A percentile compares a stretch with the other conserved stretches of the same genome.
Evolutionary conservation across 2,113 vertebrate species (phyloP).

Genomic region (Polypterus bichir): DNA sequence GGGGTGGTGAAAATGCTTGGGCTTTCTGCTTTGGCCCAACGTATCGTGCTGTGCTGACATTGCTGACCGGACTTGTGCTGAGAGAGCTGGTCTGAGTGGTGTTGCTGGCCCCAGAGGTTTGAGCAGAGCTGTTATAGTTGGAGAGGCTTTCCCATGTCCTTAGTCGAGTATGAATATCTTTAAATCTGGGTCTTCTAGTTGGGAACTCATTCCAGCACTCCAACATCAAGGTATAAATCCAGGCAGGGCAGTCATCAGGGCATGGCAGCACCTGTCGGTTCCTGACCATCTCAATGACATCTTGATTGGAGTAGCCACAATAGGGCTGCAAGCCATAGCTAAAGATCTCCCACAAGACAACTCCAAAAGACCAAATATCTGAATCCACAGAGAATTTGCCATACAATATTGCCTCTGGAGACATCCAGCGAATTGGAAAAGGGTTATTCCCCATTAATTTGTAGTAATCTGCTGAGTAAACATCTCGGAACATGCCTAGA

Average conservation of each 20-base stretch:
- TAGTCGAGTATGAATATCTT: slow-evolving; percentile 82
- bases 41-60: slow-evolving; percentile 77
- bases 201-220: slow-evolving; percentile 94
- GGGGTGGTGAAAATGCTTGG: slow-evolving; percentile 72
- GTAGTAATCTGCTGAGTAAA: slow-evolving; percentile 93
- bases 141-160: slow-evolving; percentile 84
- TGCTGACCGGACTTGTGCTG: slow-evolving; percentile 90
- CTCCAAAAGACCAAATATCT: slow-evolving; percentile 90
- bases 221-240: slow-evolving; percentile 86
- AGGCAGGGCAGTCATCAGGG: slow-evolving; percentile 84
- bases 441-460: slow-evolving; percentile 68
- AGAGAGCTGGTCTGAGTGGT: slow-evolving; percentile 92
- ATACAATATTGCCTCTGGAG: slow-evolving; percentile 83
- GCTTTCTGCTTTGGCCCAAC: slow-evolving; percentile 74
- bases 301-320: slow-evolving; percentile 90
- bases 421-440: slow-evolving; percentile 93
- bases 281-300: slow-evolving; percentile 91
- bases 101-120: slow-evolving; percentile 85
- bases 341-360: slow-evolving; percentile 91
- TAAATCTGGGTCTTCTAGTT: slow-evolving; percentile 78
- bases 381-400: slow-evolving; percentile 90
- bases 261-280: slow-evolving; percentile 75
- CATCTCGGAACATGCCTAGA: slow-evolving; percentile 83
- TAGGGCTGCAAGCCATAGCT: slow-evolving; percentile 94
- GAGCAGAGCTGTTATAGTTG: slow-evolving; percentile 80